These are phyloP conservation scores for Scleropages formosus DNA, from an alignment of 2,797 vertebrate species.

Conservation along the genomic window DNA sequence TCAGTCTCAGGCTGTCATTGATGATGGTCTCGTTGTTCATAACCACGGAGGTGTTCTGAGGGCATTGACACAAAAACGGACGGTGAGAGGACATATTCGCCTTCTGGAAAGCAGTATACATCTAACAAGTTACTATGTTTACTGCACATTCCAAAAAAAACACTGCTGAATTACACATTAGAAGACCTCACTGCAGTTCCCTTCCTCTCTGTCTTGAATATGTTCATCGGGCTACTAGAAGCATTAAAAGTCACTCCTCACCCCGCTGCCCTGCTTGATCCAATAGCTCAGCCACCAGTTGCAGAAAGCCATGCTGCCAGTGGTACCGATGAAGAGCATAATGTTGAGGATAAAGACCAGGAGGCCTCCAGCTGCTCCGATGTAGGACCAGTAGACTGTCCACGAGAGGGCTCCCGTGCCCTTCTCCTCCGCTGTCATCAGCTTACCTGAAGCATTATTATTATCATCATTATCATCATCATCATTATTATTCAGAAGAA, in stretches of 20 bases:
- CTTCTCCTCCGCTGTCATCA: constrained; percentile 77
- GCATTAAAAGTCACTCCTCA: too few relatives aligned
- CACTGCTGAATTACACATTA: constrained; percentile 52
- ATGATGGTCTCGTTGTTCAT: constrained; percentile 60
- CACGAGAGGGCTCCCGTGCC: constrained; percentile 68
- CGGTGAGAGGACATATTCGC: constrained; percentile 49
- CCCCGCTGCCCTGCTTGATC: constrained; percentile 79
- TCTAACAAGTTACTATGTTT: too few relatives aligned
- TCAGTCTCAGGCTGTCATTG: constrained; percentile 68
- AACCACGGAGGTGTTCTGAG: constrained; percentile 71
- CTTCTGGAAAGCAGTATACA: too few relatives aligned
- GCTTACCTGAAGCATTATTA: constrained; percentile 59
- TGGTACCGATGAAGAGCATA: constrained; percentile 74
- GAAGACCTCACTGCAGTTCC: constrained; percentile 58
- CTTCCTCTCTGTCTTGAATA: constrained; percentile 61
- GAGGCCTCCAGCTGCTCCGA: constrained; percentile 75
- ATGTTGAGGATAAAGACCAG: constrained; percentile 66
- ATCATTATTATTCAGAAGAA: too few relatives aligned
- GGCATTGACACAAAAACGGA: constrained; percentile 24
- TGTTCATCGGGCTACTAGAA: constrained; percentile 50
- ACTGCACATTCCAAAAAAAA: too few relatives aligned
- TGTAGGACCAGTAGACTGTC: constrained; percentile 71
- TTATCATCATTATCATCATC: too few relatives aligned
- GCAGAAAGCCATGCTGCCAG: constrained; percentile 75
- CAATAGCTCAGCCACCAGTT: constrained; percentile 85